These are phyloP conservation scores for Corythoichthys intestinalis DNA, from an alignment of 2,113 vertebrate species.

Conservation along the genomic window DNA sequence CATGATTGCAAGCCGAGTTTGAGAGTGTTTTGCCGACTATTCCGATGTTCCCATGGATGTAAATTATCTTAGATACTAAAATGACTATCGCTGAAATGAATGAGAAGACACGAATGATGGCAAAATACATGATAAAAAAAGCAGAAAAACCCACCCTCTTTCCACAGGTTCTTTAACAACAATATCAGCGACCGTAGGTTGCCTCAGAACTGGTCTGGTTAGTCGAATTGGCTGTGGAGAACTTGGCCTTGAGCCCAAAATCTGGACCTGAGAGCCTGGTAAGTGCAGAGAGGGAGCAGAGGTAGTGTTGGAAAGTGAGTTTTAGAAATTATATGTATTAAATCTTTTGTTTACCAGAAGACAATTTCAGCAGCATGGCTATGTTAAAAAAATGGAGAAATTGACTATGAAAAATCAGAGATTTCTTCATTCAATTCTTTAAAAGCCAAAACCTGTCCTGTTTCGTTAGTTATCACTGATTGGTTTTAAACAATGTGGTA, in stretches of 20 bases:
- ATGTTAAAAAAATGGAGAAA: no score
- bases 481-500: constrained; percentile 8
- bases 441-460: no score
- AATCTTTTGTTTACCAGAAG: no score
- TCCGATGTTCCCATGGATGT: not conserved
- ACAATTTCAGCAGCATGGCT: no score
- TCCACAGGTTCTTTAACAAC: constrained; percentile 73
- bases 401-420: no score
- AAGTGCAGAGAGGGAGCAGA: constrained; percentile 18
- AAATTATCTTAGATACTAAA: constrained; percentile 8
- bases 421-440: no score
- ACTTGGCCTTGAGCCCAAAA: constrained; percentile 49
- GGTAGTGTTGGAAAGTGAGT: not conserved
- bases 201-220: constrained; percentile 58
- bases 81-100: not conserved
- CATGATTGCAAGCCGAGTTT: not conserved
- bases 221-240: constrained; percentile 81
- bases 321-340: constrained; percentile 12
- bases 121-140: constrained; percentile 8
- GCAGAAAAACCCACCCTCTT: constrained; percentile 72
- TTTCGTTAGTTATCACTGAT: not conserved
- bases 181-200: constrained; percentile 64
- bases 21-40: not conserved
- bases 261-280: constrained; percentile 44
- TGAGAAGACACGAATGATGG: not conserved